Evolutionary conservation across 2,113 vertebrate genomes (phyloP), one percentile per base, ranked within the genome.

Genomic region (Chaetodon trifascialis): DNA sequence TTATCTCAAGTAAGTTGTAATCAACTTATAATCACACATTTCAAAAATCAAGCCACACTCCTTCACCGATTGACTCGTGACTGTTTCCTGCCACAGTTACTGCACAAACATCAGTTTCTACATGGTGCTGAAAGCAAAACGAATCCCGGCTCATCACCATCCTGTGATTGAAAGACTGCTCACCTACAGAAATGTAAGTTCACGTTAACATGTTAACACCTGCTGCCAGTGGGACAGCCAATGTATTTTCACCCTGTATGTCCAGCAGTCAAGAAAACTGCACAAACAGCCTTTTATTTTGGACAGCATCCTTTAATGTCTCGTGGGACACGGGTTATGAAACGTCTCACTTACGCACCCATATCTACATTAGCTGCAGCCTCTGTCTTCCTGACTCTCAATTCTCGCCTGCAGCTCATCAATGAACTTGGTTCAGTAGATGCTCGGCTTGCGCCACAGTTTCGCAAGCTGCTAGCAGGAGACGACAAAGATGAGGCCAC

Each of bases 71-170:
- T 8, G 14, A 40, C 51, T 49, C 17, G 23, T 63, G 7, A 66
- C 11, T 58, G 19, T 91, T 30, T 79, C 68, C 36, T 47, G 5
- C 52, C 30, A 1, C 79, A 97, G 96, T 87, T 99, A 99, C 73
- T 99, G 98, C 84, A 96, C 97, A 86, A 99, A 99, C 79, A 97
- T 99, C 88, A 98, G 97, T 46, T 99, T 99, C 93, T 99, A 99
- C 60, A 86, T 99, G 93, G 94, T 98, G 46, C 81, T 99, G 73
- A 99, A 99, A 94, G 94, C 98, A 0, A 96, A 96, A 90, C 92
- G 98, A 77, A 89, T 96, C 36, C 96, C 96, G 0, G 96, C 95
- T 63, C 97, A 97, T 0, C 97, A 95, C 36, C 98, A 99, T 90
- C 98, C 97, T 0, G 93, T 99, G 80, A 98, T 99, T 0, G 97